Evolutionary conservation across 2,888 invertebrate species (phyloP), one percentile per base, ranked within the genome.

Genomic region (Drosophila dives): DNA sequence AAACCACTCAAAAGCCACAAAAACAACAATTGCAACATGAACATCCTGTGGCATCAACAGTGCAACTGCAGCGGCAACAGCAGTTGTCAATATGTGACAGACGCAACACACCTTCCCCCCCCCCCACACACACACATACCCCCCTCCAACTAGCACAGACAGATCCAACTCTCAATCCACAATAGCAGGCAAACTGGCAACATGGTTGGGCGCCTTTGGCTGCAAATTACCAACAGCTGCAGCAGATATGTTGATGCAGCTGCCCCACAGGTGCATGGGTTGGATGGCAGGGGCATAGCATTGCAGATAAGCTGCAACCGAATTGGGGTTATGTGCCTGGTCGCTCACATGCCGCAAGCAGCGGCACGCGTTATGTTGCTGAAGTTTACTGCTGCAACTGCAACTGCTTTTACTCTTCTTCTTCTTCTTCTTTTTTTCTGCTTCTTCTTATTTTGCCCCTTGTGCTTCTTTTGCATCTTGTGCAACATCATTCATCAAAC

Each of bases 261-360:
- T 72, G 74, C 60, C 63, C 60, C 80, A 79, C 80, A 75, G 67
- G 80, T 80, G 72, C 72, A 60, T 36, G 40, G 11, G 36, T 26
- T 26, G 42, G 45, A n/a, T 15, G n/a, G 29, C 12, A 34, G 32
- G 26, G 8, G 15, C 33, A 32, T 48, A 32, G 17, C 32, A 33
- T 29, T 29, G 59, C 40, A 38, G 64, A 42, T 45, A 33, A 42
- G 45, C 34, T 45, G 55, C 61, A 63, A 51, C 51, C 62, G 58
- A 84, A 85, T 85, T 81, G 69, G 72, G 84, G 84, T 84, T 89
- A 89, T 81, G 72, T 77, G 83, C 81, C 76, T 72, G 60, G 66
- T 32, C 75, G 75, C 77, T 61, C 75, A 42, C 42, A 56, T 40
- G 26, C 45, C 58, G 32, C 49, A 45, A 69, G 32, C 36, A 56